Base-by-base conservation (phyloP, 2,113 vertebrate species). In the Entosphenus tridentatus region DNA sequence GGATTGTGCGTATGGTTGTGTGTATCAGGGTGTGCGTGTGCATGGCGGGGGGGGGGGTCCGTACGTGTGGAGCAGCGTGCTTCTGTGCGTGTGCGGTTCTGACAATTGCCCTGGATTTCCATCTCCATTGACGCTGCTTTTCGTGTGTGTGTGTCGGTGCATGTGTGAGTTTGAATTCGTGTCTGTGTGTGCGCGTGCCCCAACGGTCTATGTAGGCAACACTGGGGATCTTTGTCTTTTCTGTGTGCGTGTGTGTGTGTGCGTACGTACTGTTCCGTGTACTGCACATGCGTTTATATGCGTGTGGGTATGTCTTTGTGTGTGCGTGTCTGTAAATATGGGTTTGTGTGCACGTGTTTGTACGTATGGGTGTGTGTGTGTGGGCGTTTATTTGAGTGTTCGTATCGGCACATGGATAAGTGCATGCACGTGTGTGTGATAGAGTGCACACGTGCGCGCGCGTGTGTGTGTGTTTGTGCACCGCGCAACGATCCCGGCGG, bases 401-500 rank as follows among this genome's bases (percentile, higher is more conserved):
- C 16, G 58, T 62, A 17, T 62, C 13, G 13, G 58, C 16, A 3
- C 4, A 62, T 62, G 58, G 13, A 17, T 62, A 21, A 16, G 62
- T 65, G 62, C 21, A 21, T 65, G 62, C 21, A 21, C 21, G 62
- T 65, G 62, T 65, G 62, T 65, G 62, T 65, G 62, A 16, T n/a
- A 16, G 62, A 16, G 62, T 65, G 62, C 21, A 21, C 21, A 21
- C 21, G 62, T 65, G 62, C 21, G 8, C 21, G 62, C 21, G 8
- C 21, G 62, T 65, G 62, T 65, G 62, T 65, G 10, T 10, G 10
- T 65, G 59, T 65, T 9, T 65, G 62, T 10, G 62, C 21, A 39
- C 39, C 39, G 39, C 39, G 39, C 39, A 39, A 71, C 82, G 71
- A 83, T 82, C 6, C 81, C 81, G 68, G 68, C 82, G 73, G 81